A percentile compares a stretch with the other conserved stretches of the same genome.
These are phyloP conservation scores for Yponomeuta evonymella DNA, from an alignment of 2,888 invertebrate genomes.

Conservation along the genomic window DNA sequence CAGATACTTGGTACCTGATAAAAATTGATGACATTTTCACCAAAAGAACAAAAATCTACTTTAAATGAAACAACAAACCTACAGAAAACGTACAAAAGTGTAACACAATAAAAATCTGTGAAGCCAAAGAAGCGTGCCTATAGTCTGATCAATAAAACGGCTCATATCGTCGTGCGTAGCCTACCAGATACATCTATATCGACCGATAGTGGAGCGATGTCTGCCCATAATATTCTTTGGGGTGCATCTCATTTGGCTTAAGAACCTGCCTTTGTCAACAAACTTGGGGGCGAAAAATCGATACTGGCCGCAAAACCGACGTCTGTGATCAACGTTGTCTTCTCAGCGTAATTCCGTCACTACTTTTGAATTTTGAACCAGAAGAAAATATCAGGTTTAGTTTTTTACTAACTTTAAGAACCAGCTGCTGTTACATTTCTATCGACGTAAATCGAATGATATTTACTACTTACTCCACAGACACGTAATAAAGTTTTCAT, in stretches of 20 bases:
- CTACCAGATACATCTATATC: constrained; percentile 19
- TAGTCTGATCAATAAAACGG: constrained; percentile 41
- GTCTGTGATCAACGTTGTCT: constrained; percentile 49
- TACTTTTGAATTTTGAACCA: constrained; percentile 6
- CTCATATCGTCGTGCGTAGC: constrained; percentile 1
- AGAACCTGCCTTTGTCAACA: constrained; percentile 77
- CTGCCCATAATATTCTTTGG: constrained; percentile 76
- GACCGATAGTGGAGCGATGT: constrained; percentile 69
- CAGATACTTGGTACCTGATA: no score
- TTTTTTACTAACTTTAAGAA: no score
- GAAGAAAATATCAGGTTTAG: no score
- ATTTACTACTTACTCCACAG: background rate
- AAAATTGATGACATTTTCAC: background rate
- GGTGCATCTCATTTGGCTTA: constrained; percentile 76
- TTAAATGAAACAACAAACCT: background rate
- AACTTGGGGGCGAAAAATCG: constrained; percentile 72
- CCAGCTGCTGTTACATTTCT: background rate
- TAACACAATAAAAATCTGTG: constrained; percentile 2
- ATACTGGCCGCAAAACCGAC: constrained; percentile 59
- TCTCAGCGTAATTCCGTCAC: constrained; percentile 4
- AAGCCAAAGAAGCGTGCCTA: background rate
- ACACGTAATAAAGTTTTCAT: background rate
- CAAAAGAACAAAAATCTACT: background rate
- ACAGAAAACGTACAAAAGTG: background rate
- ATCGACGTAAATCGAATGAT: background rate